Base-by-base conservation (phyloP, 2,113 vertebrate genomes). In the Clarias gariepinus region DNA sequence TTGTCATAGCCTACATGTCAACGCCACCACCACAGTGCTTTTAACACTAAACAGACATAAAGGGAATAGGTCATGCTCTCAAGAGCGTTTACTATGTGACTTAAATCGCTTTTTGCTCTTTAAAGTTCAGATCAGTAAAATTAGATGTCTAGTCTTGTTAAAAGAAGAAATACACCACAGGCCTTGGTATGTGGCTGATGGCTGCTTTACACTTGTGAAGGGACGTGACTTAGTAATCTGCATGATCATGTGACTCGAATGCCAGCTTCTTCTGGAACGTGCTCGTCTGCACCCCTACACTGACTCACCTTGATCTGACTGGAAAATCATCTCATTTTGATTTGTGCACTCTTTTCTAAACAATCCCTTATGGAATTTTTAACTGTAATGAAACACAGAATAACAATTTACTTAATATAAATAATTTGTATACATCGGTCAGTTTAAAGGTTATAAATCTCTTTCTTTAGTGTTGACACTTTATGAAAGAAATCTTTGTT, bases 171-270 rank as follows among this genome's bases (percentile, higher is more conserved):
- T 41, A 8, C 13, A 41, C 10, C 36, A 33, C 4, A 82, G 28
- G 12, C 30, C 18, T 63, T 33, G 68, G 19, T 74, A 52, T n/a
- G 30, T 64, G 73, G 69, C 68, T 69, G 53, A 83, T 47, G 33
- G 33, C 18, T 55, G 18, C 33, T 21, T 55, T 82, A 81, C 55
- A 68, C 15, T 41, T 8, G 25, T 77, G 41, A 83, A 60, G 76
- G 83, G 87, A 85, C 76, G 81, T 79, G 73, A 82, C 58, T 79
- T 47, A 63, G 73, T 89, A 90, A 89, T 89, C 89, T 84, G 73
- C 57, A 47, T 55, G 80, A 81, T 87, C 89, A 89, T 81, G 81
- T 90, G 89, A 89, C 73, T 53, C 4, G 10, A 74, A 76, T 77
- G 74, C 66, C 58, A 60, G 33, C 33, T n/a, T 81, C 86, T 87